phyloP scores from a whole-genome alignment of 2,888 invertebrate species.

The Lycocerus yunnanus region DNA sequence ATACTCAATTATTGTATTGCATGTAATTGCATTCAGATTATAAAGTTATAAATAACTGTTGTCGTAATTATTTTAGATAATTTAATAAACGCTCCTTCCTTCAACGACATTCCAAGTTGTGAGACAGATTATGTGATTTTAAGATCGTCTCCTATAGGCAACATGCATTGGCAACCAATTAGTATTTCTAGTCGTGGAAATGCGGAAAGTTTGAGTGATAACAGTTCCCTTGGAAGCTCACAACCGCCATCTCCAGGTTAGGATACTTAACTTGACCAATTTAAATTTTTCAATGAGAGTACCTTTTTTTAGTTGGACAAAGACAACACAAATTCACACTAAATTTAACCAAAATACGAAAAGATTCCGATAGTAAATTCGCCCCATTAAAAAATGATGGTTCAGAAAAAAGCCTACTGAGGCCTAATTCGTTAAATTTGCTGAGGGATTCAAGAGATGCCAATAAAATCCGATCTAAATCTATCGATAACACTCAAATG shows the following conservation, averaged over 20 bases:
- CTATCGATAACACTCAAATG: constrained; percentile 43
- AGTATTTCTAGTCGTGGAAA: constrained; percentile 53
- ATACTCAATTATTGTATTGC: neutral
- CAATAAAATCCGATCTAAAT: constrained; percentile 44
- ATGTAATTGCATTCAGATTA: neutral
- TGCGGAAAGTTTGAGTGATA: constrained; percentile 53
- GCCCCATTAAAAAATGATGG: constrained; percentile 34
- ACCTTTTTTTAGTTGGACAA: neutral
- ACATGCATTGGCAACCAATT: constrained; percentile 59
- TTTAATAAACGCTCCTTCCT: neutral
- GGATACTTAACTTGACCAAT: neutral
- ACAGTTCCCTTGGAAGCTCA: constrained; percentile 54
- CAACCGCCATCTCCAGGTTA: constrained; percentile 50
- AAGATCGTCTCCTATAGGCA: constrained; percentile 58
- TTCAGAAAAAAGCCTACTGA: constrained; percentile 39
- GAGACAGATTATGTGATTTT: constrained; percentile 62
- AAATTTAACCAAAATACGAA: neutral
- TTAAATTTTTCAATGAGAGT: neutral
- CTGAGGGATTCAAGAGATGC: constrained; percentile 36
- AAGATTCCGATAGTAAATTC: neutral
- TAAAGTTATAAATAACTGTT: neutral
- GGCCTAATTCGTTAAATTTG: constrained; percentile 46
- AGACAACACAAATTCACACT: neutral
- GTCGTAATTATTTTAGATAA: constrained; percentile 1
- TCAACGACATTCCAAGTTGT: neutral